Base-by-base conservation (phyloP, 1,140 invertebrate species). In the Drosophila pseudoobscura region DNA sequence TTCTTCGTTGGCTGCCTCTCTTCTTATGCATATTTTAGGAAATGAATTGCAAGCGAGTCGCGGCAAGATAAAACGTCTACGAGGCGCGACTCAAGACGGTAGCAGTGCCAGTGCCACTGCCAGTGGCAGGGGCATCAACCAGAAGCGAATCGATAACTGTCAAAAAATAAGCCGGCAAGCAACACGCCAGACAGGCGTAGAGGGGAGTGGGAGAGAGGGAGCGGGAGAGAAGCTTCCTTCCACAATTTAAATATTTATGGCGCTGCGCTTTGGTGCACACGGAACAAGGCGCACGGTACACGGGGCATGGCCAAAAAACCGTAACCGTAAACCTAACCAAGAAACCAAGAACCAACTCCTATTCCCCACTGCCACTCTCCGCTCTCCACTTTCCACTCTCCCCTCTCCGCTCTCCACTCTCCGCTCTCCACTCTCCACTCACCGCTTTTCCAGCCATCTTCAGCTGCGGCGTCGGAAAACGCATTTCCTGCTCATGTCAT, bases 211-310 rank as follows among this genome's bases (percentile, higher is more conserved):
- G 6, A 8, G 52, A 24, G 5, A 44, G n/a, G 4, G 8, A 1
- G 43, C 2, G 15, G 2, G 17, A 9, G 41, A 7, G 5, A 3
- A 13, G 43, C 11, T 41, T 2, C n/a, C 39, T 58, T 66, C 61
- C 75, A 82, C 70, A 87, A 83, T 87, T 87, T 87, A 87, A 87
- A 87, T 87, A 87, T 87, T 87, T 83, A 87, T 87, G 83, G 75
- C 52, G 75, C 71, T 78, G 66, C 63, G 65, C 71, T 75, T 39
- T 55, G 71, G 45, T 75, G 71, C 71, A 75, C 70, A 78, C 60
- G 66, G 63, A 60, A 65, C 60, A 69, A 24, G 61, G 77, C 75
- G 29, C 6, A 29, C 29, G 29, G 31, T 2, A 88, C 70, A 82
- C 75, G 70, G 83, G 70, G 83, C 83, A 78, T 82, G 82, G 60